A percentile compares a stretch with the other conserved stretches of the same genome.
These are phyloP conservation scores for Megaleporinus macrocephalus DNA, from an alignment of 2,113 vertebrate species.

Conservation along the genomic window DNA sequence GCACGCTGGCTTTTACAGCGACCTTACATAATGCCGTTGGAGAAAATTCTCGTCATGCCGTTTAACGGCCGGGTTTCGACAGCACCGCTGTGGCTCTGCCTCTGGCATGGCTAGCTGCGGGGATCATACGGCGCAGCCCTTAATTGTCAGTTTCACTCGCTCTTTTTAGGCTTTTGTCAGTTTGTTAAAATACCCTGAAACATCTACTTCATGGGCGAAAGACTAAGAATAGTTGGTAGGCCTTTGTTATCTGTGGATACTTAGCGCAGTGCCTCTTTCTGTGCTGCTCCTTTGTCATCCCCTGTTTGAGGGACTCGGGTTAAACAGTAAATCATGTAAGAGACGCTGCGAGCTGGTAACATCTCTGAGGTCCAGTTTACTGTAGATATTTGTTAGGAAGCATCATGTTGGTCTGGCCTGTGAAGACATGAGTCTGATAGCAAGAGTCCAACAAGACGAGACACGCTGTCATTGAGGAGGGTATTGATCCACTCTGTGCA, in stretches of 20 bases:
- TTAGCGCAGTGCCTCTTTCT: not conserved
- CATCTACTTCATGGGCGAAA: not conserved
- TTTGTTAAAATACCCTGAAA: not conserved
- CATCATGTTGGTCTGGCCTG: slow-evolving; percentile 25
- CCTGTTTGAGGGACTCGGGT: not conserved
- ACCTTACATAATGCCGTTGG: not conserved
- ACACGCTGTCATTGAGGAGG: slow-evolving; percentile 11
- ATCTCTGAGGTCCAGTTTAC: not conserved
- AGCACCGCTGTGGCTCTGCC: not conserved
- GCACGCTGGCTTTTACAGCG: not conserved
- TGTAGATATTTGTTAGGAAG: not conserved
- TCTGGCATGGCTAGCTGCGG: not conserved
- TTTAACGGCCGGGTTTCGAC: not conserved
- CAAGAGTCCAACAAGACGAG: slow-evolving; percentile 1
- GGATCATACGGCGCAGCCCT: not conserved
- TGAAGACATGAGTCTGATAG: slow-evolving; percentile 9
- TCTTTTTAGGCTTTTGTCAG: not conserved
- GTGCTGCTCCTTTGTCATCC: not conserved
- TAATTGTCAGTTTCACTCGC: not conserved
- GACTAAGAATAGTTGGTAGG: not conserved
- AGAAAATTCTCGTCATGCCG: not conserved
- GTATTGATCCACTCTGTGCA: not conserved
- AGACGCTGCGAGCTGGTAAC: not conserved
- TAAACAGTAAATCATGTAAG: not conserved
- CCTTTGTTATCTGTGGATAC: not conserved